Base-by-base conservation (phyloP, 1,140 invertebrate genomes). In the Musca domestica region DNA sequence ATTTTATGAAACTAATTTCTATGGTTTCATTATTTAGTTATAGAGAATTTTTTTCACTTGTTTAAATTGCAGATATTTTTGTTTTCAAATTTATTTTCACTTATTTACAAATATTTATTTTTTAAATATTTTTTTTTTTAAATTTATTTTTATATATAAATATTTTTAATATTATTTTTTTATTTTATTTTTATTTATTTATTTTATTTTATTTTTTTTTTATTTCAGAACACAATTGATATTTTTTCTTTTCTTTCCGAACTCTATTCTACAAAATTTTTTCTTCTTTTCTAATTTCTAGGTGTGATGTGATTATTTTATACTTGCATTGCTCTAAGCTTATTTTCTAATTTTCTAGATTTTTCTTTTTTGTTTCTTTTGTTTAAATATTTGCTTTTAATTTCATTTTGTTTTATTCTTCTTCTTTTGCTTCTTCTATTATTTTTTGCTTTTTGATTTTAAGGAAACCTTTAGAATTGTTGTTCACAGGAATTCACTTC, bases 91-190 rank as follows among this genome's bases (percentile, higher is more conserved):
- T n/a, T n/a, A 15, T 48, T 17, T 14, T 3, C 51, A 20, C 9
- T 63, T 63, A 63, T 46, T 64, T 64, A 19, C 25, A 64, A 41
- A 10, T 30, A 64, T n/a, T 47, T 46, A n/a, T n/a, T 64, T 46
- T 61, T 41, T 61, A 2, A 3, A 61, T 30, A 19, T 61, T 3
- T 61, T 61, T 61, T n/a, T 64, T 46, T 64, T 46, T 22, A 41
- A n/a, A 12, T 27, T 41, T 19, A 30, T 30, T 61, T 61, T 27
- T 61, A 17, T n/a, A n/a, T n/a, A 30, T 30, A 30, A 41, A 7
- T 63, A 30, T n/a, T 30, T 41, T 63, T 63, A 0, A 14, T 30
- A 30, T 10, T 25, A 63, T 12, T 41, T 41, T 4, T 22, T 63
- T 41, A 34, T 34, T 34, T 15, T 19, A 30, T 4, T 2, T 27